These are phyloP conservation scores for Acleris holmiana DNA, from an alignment of 2,888 invertebrate species.

Conservation along the genomic window DNA sequence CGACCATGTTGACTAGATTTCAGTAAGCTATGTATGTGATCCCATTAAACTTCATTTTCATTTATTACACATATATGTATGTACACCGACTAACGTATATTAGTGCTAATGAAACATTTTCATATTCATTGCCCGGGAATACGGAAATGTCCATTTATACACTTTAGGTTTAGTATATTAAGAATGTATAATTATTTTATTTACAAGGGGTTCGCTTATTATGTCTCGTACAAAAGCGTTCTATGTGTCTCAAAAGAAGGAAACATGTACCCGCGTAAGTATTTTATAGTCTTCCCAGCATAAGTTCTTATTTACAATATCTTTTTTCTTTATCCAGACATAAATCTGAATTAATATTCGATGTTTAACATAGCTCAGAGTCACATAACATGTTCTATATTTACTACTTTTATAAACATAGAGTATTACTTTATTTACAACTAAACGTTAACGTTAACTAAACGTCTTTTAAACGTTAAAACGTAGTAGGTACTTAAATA, in stretches of 20 bases:
- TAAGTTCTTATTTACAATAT: conserved; percentile 53
- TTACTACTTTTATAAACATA: no score
- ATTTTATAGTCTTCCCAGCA: conserved; percentile 66
- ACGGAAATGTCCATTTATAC: conserved; percentile 57
- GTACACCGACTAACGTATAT: conserved; percentile 13
- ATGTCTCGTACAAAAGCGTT: conserved; percentile 14
- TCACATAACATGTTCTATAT: neutral
- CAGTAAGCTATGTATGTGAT: conserved; percentile 46
- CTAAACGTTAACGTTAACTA: no score
- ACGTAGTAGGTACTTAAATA: no score
- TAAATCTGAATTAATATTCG: conserved; percentile 44
- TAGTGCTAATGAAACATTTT: conserved; percentile 53
- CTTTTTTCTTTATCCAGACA: conserved; percentile 41
- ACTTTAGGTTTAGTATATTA: conserved; percentile 6
- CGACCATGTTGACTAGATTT: conserved; percentile 41
- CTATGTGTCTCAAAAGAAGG: conserved; percentile 16
- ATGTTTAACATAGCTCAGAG: conserved; percentile 40
- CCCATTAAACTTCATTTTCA: conserved; percentile 48
- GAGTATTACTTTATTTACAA: no score
- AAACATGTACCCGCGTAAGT: conserved; percentile 19
- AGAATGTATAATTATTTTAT: conserved; percentile 44
- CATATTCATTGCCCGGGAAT: conserved; percentile 78
- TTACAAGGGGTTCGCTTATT: conserved; percentile 39
- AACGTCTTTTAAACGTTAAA: no score
- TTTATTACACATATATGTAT: conserved; percentile 36